Conservation (phyloP, 1,140 invertebrate species). For the Hypothenemus hampei region DNA sequence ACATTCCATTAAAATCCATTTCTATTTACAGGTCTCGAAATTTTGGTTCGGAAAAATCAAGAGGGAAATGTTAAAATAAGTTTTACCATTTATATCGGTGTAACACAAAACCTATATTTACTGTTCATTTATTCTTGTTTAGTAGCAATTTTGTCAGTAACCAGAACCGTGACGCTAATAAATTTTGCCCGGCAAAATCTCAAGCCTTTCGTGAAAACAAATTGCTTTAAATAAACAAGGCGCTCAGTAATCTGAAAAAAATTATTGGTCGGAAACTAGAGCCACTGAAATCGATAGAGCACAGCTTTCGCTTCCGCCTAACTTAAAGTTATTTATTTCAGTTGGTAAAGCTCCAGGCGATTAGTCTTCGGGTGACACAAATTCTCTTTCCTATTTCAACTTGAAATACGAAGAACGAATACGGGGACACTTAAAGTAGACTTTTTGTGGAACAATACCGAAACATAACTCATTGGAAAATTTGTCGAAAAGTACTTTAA, state of each 20-base stretch:
- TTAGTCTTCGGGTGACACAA: conserved; percentile 26
- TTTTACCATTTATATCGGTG: neutral
- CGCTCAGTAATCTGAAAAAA: conserved; percentile 24
- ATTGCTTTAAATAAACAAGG: conserved; percentile 25
- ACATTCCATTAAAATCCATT: too few species aligned
- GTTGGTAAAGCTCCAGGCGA: conserved; percentile 21
- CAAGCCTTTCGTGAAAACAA: conserved; percentile 24
- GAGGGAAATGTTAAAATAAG: neutral
- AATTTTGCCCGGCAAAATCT: conserved; percentile 19
- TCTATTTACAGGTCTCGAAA: too few species aligned
- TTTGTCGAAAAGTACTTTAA: neutral
- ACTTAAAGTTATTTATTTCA: conserved; percentile 25
- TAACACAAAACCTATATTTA: conserved; percentile 4
- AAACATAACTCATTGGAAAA: neutral
- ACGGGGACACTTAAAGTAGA: neutral
- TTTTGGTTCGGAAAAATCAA: neutral
- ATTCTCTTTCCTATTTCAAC: conserved; percentile 3
- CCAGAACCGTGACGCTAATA: conserved; percentile 18
- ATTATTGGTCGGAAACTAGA: conserved; percentile 25
- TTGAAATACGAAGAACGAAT: neutral
- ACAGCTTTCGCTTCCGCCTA: conserved; percentile 21
- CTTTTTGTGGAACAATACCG: neutral
- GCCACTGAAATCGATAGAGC: conserved; percentile 20
- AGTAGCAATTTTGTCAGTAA: conserved; percentile 18
- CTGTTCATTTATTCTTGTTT: conserved; percentile 18